phyloP scores from a whole-genome alignment of 2,113 vertebrate species.

The Montifringilla adamsi region DNA sequence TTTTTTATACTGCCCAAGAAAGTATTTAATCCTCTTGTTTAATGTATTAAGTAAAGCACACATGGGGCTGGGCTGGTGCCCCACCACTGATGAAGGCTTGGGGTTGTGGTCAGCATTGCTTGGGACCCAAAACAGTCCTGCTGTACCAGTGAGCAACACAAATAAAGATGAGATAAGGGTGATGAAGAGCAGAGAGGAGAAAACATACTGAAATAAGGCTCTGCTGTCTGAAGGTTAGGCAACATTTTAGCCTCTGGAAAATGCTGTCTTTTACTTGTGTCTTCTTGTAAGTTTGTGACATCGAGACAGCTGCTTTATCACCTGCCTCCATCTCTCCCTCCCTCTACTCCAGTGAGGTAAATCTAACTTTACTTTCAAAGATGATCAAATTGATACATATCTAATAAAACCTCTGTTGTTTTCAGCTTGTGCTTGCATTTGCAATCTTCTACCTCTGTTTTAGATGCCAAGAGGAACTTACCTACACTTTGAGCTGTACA shows the following conservation, averaged over 20 bases:
- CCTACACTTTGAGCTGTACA: not conserved
- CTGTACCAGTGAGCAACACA: not conserved
- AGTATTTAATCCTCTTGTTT: not conserved
- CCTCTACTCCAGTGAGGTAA: not conserved
- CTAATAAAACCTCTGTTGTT: not conserved
- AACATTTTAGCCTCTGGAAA: not conserved
- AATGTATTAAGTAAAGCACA: not conserved
- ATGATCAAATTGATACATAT: not conserved
- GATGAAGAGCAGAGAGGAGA: not conserved
- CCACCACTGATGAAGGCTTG: not conserved
- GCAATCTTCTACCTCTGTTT: not conserved
- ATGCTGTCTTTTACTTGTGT: not conserved
- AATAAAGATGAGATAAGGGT: not conserved
- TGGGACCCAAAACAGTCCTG: not conserved
- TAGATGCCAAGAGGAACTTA: not conserved
- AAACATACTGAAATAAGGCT: not conserved
- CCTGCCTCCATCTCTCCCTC: not conserved
- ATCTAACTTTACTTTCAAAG: not conserved
- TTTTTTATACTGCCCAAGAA: not conserved
- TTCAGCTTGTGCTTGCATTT: not conserved
- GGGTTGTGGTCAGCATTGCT: not conserved
- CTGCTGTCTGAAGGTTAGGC: not conserved
- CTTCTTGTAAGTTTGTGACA: not conserved
- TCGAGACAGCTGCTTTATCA: not conserved
- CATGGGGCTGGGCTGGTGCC: not conserved